Conservation (phyloP, 2,888 invertebrate genomes). For the Brenthis hecate region DNA sequence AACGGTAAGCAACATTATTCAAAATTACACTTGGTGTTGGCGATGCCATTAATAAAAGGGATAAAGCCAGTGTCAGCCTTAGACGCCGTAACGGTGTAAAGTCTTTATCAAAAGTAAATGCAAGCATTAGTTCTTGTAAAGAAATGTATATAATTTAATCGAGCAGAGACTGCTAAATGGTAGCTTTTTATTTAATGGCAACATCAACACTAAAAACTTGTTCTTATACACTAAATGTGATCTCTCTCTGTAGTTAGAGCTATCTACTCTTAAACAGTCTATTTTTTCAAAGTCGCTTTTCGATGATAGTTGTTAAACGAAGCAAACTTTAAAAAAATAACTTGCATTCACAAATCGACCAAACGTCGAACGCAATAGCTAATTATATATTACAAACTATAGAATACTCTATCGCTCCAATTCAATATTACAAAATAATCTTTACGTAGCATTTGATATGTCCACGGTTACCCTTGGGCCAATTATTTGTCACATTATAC, state of each 20-base stretch:
- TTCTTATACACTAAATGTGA: conserved; percentile 67
- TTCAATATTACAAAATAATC: conserved; percentile 48
- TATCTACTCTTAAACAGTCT: conserved; percentile 49
- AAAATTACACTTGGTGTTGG: conserved; percentile 58
- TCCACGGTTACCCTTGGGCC: conserved; percentile 56
- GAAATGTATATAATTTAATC: conserved; percentile 43
- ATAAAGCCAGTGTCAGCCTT: conserved; percentile 32
- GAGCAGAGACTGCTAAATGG: conserved; percentile 41
- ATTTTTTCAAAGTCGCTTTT: conserved; percentile 38
- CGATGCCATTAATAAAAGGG: conserved; percentile 56
- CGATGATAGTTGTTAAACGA: neutral
- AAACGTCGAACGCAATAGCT: conserved; percentile 43
- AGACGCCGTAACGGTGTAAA: conserved; percentile 52
- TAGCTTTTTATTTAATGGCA: conserved; percentile 55
- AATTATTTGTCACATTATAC: conserved; percentile 19
- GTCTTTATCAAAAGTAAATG: conserved; percentile 66
- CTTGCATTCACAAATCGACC: conserved; percentile 29
- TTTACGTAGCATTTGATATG: conserved; percentile 60
- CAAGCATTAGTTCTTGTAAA: conserved; percentile 59
- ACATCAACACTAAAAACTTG: conserved; percentile 56
- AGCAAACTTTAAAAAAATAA: conserved; percentile 47
- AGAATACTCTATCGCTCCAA: conserved; percentile 64
- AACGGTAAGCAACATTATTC: conserved; percentile 75
- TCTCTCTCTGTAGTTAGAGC: conserved; percentile 76
- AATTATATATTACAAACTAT: conserved; percentile 49